phyloP scores from a whole-genome alignment of 2,113 vertebrate genomes.

The Platysteira castanea region DNA sequence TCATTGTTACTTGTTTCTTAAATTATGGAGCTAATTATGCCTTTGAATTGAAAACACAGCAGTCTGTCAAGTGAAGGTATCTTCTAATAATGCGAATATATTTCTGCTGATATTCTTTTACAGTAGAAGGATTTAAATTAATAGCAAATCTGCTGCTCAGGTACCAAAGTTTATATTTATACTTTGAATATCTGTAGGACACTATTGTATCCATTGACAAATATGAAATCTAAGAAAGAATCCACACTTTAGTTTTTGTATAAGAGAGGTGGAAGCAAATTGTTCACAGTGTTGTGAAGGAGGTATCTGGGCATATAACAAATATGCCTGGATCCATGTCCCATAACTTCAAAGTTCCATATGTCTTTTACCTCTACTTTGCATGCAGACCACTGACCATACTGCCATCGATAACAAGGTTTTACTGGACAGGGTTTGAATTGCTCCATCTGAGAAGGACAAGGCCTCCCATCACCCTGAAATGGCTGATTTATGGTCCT shows the following conservation, averaged over 20 bases:
- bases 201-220: not conserved
- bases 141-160: not conserved
- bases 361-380: slow-evolving; percentile 84
- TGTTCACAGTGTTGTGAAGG: not conserved
- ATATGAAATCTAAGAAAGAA: not conserved
- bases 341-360: not conserved
- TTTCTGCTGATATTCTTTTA: not conserved
- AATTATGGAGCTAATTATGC: not conserved
- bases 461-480: slow-evolving; percentile 94
- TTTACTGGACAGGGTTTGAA: slow-evolving; percentile 93
- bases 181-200: not conserved
- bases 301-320: not conserved
- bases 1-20: not conserved
- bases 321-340: not conserved
- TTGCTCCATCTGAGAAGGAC: slow-evolving; percentile 87
- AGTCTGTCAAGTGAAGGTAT: not conserved
- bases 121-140: not conserved
- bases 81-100: not conserved
- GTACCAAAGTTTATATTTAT: not conserved
- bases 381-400: slow-evolving; percentile 90
- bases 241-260: not conserved
- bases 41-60: not conserved
- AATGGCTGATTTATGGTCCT: slow-evolving; percentile 86
- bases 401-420: slow-evolving; percentile 93
- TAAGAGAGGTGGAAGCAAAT: not conserved